Evolutionary conservation across 2,888 invertebrate genomes (phyloP).

Genomic region (Subacronicta megacephala): DNA sequence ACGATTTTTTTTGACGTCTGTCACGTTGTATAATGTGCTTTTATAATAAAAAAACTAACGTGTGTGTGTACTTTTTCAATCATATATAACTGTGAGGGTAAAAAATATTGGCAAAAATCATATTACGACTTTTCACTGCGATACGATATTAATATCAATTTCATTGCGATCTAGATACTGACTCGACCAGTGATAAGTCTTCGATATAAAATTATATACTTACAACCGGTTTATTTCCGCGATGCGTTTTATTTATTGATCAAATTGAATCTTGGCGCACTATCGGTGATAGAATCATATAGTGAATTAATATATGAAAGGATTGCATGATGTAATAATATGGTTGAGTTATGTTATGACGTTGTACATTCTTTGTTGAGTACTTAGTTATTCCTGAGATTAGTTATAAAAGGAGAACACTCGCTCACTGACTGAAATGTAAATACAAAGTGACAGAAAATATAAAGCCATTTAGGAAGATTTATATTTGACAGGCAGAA

Average conservation of each 20-base stretch:
- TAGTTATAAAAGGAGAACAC: too few relatives aligned
- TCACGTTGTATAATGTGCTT: constrained; percentile 20
- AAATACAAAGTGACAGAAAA: too few relatives aligned
- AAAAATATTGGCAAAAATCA: constrained; percentile 10
- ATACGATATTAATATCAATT: constrained; percentile 20
- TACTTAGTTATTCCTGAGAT: too few relatives aligned
- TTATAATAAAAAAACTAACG: constrained; percentile 2
- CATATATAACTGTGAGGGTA: background rate
- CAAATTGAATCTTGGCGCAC: constrained; percentile 41
- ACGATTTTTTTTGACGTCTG: constrained; percentile 7
- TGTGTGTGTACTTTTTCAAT: constrained; percentile 22
- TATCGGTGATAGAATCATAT: constrained; percentile 35
- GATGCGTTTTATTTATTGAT: constrained; percentile 44
- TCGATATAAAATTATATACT: constrained; percentile 39
- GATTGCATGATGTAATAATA: constrained; percentile 34
- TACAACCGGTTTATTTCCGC: constrained; percentile 23
- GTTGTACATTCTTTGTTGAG: background rate
- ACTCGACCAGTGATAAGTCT: constrained; percentile 40
- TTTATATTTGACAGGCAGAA: too few relatives aligned
- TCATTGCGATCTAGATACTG: constrained; percentile 25
- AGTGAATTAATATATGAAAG: constrained; percentile 29
- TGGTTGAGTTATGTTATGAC: constrained; percentile 14
- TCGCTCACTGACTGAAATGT: too few relatives aligned
- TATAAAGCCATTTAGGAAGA: too few relatives aligned
- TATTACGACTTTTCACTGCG: constrained; percentile 11